Evolutionary conservation across 2,113 vertebrate genomes (phyloP).

Genomic region (Donacobius atricapilla): DNA sequence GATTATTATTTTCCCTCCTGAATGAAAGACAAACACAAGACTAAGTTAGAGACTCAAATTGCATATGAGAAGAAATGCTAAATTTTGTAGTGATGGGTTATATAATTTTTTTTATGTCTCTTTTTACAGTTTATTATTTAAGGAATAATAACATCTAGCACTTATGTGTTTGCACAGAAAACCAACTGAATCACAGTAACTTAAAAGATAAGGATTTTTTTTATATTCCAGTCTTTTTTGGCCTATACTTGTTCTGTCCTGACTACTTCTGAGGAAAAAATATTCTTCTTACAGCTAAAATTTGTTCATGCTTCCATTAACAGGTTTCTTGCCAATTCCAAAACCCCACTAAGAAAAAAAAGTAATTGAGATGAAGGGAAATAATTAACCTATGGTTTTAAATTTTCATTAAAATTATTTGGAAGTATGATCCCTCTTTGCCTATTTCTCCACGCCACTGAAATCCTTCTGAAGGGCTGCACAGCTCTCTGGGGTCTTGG

Average conservation of each 20-base stretch:
- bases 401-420: background rate
- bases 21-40: background rate
- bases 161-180: background rate
- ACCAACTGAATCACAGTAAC: background rate
- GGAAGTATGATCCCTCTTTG: background rate
- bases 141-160: background rate
- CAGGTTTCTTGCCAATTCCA: background rate
- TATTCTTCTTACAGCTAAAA: background rate
- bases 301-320: background rate
- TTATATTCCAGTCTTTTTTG: background rate
- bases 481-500: background rate
- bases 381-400: background rate
- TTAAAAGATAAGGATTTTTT: background rate
- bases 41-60: background rate
- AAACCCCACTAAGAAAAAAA: background rate
- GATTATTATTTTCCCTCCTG: background rate
- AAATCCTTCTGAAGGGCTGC: background rate
- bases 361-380: background rate
- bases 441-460: background rate
- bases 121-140: background rate
- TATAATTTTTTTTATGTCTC: background rate
- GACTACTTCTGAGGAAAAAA: background rate
- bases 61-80: background rate
- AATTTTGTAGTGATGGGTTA: background rate
- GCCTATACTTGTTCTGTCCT: background rate